A percentile compares a stretch with the other conserved stretches of the same genome.
These are phyloP conservation scores for Copidosoma aretas DNA, from an alignment of 2,888 invertebrate species.

Conservation along the genomic window DNA sequence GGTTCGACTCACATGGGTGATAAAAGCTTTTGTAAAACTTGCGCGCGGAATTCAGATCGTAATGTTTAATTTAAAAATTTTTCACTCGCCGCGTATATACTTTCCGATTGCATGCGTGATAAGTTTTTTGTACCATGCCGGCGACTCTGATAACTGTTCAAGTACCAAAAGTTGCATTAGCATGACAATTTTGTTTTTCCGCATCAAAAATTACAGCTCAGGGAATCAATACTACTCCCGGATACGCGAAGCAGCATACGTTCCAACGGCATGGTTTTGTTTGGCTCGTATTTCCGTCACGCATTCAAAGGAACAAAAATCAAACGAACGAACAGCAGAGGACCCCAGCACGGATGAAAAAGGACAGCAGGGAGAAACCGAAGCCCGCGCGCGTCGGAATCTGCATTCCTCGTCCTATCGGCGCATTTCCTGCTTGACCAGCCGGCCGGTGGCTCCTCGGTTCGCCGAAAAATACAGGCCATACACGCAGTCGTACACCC, in stretches of 20 bases:
- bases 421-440: background rate
- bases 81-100: background rate
- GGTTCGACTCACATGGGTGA: background rate
- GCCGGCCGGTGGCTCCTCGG: background rate
- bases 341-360: too few relatives aligned
- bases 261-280: too few relatives aligned
- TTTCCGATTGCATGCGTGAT: too few relatives aligned
- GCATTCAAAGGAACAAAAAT: too few relatives aligned
- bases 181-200: background rate
- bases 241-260: too few relatives aligned
- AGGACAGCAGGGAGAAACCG: too few relatives aligned
- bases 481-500: too few relatives aligned
- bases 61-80: background rate
- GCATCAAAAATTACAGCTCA: constrained; percentile 9
- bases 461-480: too few relatives aligned
- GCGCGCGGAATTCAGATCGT: background rate
- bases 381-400: background rate
- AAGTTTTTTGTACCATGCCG: too few relatives aligned
- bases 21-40: background rate
- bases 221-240: background rate
- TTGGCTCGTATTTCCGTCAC: too few relatives aligned
- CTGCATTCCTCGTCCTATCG: background rate
- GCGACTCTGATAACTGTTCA: too few relatives aligned
- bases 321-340: too few relatives aligned
- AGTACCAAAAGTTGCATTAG: background rate